Conservation (phyloP, 2,113 vertebrate genomes). For the Regulus satrapa region DNA sequence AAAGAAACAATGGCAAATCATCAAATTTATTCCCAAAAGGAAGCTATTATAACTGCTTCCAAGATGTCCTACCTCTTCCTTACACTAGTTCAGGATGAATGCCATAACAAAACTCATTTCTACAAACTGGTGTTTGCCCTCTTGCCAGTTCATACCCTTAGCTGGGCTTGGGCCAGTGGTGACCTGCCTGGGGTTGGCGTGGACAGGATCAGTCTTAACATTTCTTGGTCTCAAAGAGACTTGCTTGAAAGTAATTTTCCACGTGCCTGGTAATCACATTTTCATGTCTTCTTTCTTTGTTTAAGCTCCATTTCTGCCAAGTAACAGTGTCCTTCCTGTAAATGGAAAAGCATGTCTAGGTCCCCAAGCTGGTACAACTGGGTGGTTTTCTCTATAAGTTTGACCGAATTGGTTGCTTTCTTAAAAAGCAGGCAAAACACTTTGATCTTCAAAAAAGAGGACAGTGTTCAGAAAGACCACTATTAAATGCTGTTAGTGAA, state of each 20-base stretch:
- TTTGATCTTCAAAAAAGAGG: neutral
- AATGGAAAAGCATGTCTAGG: neutral
- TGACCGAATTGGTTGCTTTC: neutral
- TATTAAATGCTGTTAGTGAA: neutral
- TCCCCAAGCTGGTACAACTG: neutral
- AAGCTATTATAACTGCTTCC: neutral
- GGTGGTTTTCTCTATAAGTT: neutral
- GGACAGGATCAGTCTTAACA: neutral
- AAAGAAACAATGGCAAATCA: neutral
- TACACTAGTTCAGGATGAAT: neutral
- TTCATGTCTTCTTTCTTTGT: neutral
- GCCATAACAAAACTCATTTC: neutral
- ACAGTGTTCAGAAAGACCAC: neutral
- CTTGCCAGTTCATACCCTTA: accelerated
- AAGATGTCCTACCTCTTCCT: neutral
- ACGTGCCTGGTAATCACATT: neutral
- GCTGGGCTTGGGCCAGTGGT: neutral
- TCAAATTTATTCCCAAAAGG: neutral
- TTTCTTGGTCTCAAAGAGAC: neutral
- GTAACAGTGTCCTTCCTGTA: neutral
- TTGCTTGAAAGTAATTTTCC: neutral
- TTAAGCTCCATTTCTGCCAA: neutral
- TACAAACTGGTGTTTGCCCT: neutral
- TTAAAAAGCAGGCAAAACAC: neutral
- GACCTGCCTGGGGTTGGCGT: neutral